phyloP scores from a whole-genome alignment of 2,113 vertebrate genomes.

The Chamaetylas fuelleborni region DNA sequence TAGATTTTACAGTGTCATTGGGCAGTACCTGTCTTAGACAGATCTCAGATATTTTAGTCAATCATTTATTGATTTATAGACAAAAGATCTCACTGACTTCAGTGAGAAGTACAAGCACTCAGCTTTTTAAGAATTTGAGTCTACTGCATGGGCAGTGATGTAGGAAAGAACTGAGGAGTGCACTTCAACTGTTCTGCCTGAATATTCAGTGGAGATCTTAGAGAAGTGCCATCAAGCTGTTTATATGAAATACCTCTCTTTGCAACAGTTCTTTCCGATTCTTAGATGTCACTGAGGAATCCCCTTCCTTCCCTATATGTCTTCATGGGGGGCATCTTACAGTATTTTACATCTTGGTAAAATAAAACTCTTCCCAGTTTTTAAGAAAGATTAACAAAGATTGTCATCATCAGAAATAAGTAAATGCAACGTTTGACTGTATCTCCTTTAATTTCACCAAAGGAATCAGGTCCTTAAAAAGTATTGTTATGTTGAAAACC shows the following conservation, averaged over 20 bases:
- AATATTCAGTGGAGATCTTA: neutral
- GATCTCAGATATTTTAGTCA: neutral
- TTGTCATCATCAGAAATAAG: neutral
- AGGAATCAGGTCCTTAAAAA: neutral
- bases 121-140: neutral
- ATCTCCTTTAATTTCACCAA: neutral
- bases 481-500: neutral
- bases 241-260: neutral
- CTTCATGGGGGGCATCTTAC: neutral
- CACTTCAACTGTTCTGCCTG: constrained; percentile 36
- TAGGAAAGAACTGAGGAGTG: neutral
- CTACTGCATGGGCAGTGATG: neutral
- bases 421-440: neutral
- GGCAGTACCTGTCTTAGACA: neutral
- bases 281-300: neutral
- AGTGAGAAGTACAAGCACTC: neutral
- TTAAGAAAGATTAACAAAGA: neutral
- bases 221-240: neutral
- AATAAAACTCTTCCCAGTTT: neutral
- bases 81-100: neutral
- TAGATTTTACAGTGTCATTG: neutral
- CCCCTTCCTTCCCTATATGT: neutral
- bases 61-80: neutral
- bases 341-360: neutral
- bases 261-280: neutral